These are phyloP conservation scores for Craniophora ligustri DNA, from an alignment of 2,888 invertebrate genomes.

Conservation along the genomic window DNA sequence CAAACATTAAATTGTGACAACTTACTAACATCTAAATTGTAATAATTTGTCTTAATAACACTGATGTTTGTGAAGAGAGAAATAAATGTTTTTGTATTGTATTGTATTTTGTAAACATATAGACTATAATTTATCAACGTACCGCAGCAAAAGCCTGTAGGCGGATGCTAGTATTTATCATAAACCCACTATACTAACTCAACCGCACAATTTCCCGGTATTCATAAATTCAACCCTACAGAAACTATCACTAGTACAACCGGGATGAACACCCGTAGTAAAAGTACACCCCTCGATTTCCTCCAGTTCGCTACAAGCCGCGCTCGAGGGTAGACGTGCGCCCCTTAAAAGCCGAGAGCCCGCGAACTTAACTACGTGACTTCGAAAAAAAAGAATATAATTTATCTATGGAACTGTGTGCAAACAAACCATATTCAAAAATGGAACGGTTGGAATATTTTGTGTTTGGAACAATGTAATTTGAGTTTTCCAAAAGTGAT, in stretches of 20 bases:
- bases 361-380: conserved; percentile 50
- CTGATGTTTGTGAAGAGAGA: too few relatives aligned
- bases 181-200: conserved; percentile 6
- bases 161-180: too few relatives aligned
- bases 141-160: too few relatives aligned
- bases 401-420: conserved; percentile 24
- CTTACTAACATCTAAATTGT: too few relatives aligned
- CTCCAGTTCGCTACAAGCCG: conserved; percentile 40
- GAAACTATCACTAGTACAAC: conserved; percentile 56
- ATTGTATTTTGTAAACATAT: too few relatives aligned
- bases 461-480: conserved; percentile 16
- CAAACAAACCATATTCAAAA: conserved; percentile 10
- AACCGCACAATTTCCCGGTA: conserved; percentile 6
- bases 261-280: conserved; percentile 23
- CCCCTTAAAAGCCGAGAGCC: neutral
- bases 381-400: conserved; percentile 17
- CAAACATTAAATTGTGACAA: too few relatives aligned
- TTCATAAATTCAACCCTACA: conserved; percentile 32
- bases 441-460: conserved; percentile 18
- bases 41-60: too few relatives aligned
- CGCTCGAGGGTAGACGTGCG: conserved; percentile 22
- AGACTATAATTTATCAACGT: too few relatives aligned
- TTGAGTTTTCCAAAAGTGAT: conserved; percentile 15
- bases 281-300: conserved; percentile 39
- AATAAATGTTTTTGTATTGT: too few relatives aligned